Evolutionary conservation across 2,113 vertebrate species (phyloP).

Genomic region (Sus scrofa): T2T-Sscrofa CM000816.6:61783001-61783500

Average conservation of each 20-base stretch:
- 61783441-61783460: constrained; percentile 68
- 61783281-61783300: constrained; percentile 77
- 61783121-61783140: constrained; percentile 79
- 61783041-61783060: constrained; percentile 65
- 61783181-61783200: constrained; percentile 82
- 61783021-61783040: constrained; percentile 66
- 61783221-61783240: constrained; percentile 85
- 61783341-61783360: constrained; percentile 66
- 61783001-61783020: background rate
- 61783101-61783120: constrained; percentile 73
- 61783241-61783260: constrained; percentile 70
- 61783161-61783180: constrained; percentile 77
- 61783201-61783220: constrained; percentile 83
- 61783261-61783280: constrained; percentile 81
- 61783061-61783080: constrained; percentile 69
- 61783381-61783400: constrained; percentile 41
- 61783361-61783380: constrained; percentile 70
- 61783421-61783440: constrained; percentile 80
- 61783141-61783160: constrained; percentile 73
- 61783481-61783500: constrained; percentile 37
- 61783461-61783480: constrained; percentile 41
- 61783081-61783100: constrained; percentile 69
- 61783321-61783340: constrained; percentile 61
- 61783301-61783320: constrained; percentile 67
- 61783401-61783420: constrained; percentile 78